phyloP scores from a whole-genome alignment of 1,140 invertebrate genomes.

The Panulirus ornatus region DNA sequence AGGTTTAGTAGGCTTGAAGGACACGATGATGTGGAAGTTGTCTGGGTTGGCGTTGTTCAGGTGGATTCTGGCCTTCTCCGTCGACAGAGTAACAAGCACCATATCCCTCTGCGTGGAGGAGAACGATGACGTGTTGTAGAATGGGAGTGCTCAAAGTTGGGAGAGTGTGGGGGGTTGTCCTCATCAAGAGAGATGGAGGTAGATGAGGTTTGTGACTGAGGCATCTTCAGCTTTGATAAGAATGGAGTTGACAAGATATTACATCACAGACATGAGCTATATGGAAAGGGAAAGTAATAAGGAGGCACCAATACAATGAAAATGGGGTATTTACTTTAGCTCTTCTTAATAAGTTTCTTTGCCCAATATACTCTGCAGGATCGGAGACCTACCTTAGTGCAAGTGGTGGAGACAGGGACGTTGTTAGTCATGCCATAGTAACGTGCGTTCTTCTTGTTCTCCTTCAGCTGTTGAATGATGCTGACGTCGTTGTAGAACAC shows the following conservation, averaged over 20 bases:
- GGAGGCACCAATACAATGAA: too few species aligned
- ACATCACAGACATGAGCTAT: too few species aligned
- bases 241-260: too few species aligned
- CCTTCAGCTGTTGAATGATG: conserved; percentile 37
- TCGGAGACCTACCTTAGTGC: conserved; percentile 30
- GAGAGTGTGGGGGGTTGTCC: too few species aligned
- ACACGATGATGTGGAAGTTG: conserved; percentile 29
- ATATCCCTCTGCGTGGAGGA: not conserved
- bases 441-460: conserved; percentile 25
- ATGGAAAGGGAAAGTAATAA: too few species aligned
- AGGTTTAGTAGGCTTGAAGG: conserved; percentile 33
- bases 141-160: too few species aligned
- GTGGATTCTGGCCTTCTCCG: conserved; percentile 24
- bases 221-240: too few species aligned
- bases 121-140: not conserved
- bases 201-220: too few species aligned
- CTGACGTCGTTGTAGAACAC: conserved; percentile 56
- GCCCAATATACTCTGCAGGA: too few species aligned
- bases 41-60: conserved; percentile 15
- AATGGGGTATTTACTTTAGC: too few species aligned
- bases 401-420: not conserved
- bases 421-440: conserved; percentile 15
- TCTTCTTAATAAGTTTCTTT: too few species aligned
- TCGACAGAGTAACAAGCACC: conserved; percentile 37
- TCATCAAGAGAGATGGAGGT: too few species aligned